phyloP scores from a whole-genome alignment of 2,797 vertebrate species.

The Columba guinea region DNA sequence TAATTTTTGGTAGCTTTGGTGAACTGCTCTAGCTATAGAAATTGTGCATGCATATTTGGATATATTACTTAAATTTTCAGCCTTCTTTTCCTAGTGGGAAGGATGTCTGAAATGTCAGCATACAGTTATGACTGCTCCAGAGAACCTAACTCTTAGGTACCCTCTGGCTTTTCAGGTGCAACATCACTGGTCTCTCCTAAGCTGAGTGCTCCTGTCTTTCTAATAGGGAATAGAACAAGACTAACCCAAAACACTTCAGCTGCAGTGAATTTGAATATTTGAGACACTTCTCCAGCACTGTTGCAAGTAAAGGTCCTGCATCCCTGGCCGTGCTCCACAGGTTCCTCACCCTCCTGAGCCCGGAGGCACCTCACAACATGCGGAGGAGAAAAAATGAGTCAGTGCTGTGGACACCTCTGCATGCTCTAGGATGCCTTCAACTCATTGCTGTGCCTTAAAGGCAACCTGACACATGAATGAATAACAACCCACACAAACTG shows the following conservation, averaged over 20 bases:
- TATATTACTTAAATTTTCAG: neutral
- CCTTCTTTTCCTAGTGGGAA: neutral
- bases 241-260: neutral
- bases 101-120: neutral
- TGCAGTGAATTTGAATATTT: neutral
- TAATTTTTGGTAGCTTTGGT: neutral
- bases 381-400: neutral
- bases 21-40: neutral
- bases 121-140: neutral
- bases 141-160: accelerated
- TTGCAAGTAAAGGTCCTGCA: accelerated
- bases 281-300: neutral
- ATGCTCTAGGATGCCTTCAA: neutral
- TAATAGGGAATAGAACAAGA: neutral
- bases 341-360: neutral
- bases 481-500: accelerated
- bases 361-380: neutral
- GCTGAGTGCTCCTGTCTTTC: neutral
- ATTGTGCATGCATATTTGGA: neutral
- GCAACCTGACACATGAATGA: neutral
- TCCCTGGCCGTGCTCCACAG: neutral
- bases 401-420: accelerated
- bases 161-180: neutral
- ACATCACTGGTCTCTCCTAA: neutral
- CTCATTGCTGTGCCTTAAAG: neutral